These are phyloP conservation scores for Hucho hucho DNA, from an alignment of 2,113 vertebrate genomes.

Conservation along the genomic window DNA sequence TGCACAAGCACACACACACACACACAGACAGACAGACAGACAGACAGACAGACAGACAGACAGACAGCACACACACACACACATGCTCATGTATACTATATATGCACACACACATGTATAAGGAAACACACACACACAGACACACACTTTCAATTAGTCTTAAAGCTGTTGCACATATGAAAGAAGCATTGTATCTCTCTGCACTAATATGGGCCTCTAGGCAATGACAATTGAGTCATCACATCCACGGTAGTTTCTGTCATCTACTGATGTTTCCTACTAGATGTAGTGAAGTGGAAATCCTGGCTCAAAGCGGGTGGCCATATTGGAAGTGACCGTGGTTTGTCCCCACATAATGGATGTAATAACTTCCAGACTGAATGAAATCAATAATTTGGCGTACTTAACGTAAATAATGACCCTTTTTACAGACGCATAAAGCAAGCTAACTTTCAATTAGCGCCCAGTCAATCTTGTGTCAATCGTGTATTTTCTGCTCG, in stretches of 20 bases:
- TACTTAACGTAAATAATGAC: neutral
- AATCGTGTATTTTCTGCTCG: no score
- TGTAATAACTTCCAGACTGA: neutral
- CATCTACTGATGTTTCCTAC: neutral
- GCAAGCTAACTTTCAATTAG: neutral
- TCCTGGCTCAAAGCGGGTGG: neutral
- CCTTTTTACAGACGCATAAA: neutral
- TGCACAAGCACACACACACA: neutral
- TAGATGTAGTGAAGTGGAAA: slow-evolving; percentile 3
- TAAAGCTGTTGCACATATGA: neutral
- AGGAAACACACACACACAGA: neutral
- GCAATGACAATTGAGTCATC: neutral
- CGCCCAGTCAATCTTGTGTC: no score
- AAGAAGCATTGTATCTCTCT: neutral
- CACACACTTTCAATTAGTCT: neutral
- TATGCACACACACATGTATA: neutral
- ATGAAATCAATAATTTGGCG: neutral
- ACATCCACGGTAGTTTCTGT: neutral
- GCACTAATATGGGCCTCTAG: no score
- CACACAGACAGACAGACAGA: neutral
- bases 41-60: neutral
- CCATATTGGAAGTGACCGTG: neutral
- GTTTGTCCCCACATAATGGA: neutral
- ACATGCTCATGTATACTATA: neutral
- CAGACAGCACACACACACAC: neutral